phyloP scores from a whole-genome alignment of 2,113 vertebrate species.

The Hirundichthys speculiger region DNA sequence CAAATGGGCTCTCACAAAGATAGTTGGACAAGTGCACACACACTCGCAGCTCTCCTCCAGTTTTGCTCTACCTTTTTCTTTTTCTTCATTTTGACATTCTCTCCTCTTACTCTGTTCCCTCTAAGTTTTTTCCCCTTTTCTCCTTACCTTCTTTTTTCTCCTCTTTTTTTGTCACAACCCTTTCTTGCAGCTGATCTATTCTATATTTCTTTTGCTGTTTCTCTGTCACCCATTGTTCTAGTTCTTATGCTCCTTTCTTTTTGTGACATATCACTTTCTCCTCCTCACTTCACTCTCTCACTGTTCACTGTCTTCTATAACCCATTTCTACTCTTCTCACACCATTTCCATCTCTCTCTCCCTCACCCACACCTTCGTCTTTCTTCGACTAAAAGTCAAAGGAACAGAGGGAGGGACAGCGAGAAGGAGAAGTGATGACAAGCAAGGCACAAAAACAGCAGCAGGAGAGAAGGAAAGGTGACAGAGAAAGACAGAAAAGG shows the following conservation, averaged over 20 bases:
- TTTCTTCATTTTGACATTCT: constrained; percentile 40
- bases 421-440: constrained; percentile 24
- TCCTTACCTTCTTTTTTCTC: constrained; percentile 12
- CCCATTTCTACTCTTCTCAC: constrained; percentile 23
- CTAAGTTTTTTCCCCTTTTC: constrained; percentile 35
- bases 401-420: constrained; percentile 34
- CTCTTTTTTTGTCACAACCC: constrained; percentile 36
- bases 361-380: constrained; percentile 18
- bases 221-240: constrained; percentile 48
- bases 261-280: constrained; percentile 36
- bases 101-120: constrained; percentile 27
- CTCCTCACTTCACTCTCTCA: constrained; percentile 16
- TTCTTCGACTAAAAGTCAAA: constrained; percentile 48
- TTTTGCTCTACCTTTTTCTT: constrained; percentile 39
- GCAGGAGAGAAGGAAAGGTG: constrained; percentile 30
- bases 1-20: neutral
- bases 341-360: constrained; percentile 20
- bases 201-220: constrained; percentile 54
- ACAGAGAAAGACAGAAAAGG: constrained; percentile 32
- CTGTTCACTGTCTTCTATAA: constrained; percentile 21
- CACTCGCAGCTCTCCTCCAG: constrained; percentile 1
- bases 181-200: constrained; percentile 29
- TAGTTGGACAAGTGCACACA: neutral
- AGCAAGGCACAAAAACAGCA: constrained; percentile 25
- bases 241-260: constrained; percentile 38